Conservation (phyloP, 2,888 invertebrate genomes). For the Eupithecia vulgata region DNA sequence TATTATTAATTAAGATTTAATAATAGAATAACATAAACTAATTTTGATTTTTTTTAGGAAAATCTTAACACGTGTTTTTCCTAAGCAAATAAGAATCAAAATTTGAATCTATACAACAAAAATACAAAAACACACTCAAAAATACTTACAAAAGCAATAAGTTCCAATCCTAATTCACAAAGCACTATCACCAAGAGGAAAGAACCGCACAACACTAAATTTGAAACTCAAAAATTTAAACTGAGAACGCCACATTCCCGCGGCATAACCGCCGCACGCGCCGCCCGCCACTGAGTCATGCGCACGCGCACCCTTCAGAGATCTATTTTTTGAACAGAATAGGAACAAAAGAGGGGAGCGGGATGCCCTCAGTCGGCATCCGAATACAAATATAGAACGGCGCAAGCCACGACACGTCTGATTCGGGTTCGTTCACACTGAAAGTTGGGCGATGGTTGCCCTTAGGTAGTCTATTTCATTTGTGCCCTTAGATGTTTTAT, state of each 20-base stretch:
- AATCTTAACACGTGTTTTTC: background rate
- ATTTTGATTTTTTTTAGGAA: background rate
- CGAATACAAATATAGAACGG: constrained; percentile 69
- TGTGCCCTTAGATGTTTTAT: constrained; percentile 11
- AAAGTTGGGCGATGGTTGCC: constrained; percentile 50
- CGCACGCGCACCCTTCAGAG: constrained; percentile 75
- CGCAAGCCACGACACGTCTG: constrained; percentile 67
- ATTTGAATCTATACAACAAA: background rate
- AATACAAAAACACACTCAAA: background rate
- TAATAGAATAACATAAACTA: no score
- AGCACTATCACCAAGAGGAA: constrained; percentile 34
- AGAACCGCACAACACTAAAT: constrained; percentile 49
- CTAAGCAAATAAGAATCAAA: background rate
- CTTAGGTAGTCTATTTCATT: constrained; percentile 23
- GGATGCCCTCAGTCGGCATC: constrained; percentile 72
- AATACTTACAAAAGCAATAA: constrained; percentile 24
- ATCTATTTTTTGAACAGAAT: constrained; percentile 81
- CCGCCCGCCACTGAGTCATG: constrained; percentile 78
- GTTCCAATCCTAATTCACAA: constrained; percentile 29
- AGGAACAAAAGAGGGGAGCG: constrained; percentile 82
- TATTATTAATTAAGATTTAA: no score
- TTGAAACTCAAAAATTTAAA: constrained; percentile 39
- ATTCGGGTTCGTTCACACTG: constrained; percentile 78
- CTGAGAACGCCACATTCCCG: constrained; percentile 47
- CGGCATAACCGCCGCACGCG: constrained; percentile 69